Base-by-base conservation (phyloP, 2,113 vertebrate genomes). In the Caloenas nicobarica region DNA sequence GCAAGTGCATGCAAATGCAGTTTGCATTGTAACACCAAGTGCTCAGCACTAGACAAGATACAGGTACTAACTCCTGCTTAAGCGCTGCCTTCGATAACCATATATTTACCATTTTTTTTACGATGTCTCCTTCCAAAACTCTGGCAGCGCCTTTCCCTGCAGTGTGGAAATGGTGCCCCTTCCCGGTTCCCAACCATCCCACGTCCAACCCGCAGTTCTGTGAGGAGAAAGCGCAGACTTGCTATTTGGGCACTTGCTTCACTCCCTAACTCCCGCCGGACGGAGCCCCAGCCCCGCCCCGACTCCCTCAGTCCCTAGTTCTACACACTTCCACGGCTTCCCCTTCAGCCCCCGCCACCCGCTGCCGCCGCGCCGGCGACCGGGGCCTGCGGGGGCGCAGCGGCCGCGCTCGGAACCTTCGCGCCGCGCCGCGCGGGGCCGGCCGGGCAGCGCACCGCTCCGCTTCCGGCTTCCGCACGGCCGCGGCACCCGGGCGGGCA, bases 121-220 rank as follows among this genome's bases (percentile, higher is more conserved):
- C 0, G 31, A 11, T 3, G 28, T 2, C 48, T 68, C 51, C 16
- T 70, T 28, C 92, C 62, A 53, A 26, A 58, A 34, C 50, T 29
- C 25, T 10, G 25, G 31, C 29, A 53, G 13, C 22, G 7, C 25
- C 56, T 34, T 23, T 54, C 72, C 42, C 36, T 4, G 26, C 21
- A 31, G 16, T 0, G 28, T 7, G 34, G 44, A 54, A 36, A n/a
- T 5, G 5, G 3, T 6, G 46, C 28, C 19, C 15, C 11, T 21
- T 7, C 33, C 3, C 0, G 53, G 31, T 8, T 56, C 25, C 56
- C 76, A 10, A 7, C 25, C 16, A 5, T 5, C 25, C 8, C 3
- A 1, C 0, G 13, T 11, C 34, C 48, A 46, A 3, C 23, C 28
- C 0, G 13, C 48, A 0, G 2, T 1, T 3, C 33, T 8, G 11